Conservation (phyloP, 2,797 vertebrate genomes). For the Pseudomugil tenellus region DNA sequence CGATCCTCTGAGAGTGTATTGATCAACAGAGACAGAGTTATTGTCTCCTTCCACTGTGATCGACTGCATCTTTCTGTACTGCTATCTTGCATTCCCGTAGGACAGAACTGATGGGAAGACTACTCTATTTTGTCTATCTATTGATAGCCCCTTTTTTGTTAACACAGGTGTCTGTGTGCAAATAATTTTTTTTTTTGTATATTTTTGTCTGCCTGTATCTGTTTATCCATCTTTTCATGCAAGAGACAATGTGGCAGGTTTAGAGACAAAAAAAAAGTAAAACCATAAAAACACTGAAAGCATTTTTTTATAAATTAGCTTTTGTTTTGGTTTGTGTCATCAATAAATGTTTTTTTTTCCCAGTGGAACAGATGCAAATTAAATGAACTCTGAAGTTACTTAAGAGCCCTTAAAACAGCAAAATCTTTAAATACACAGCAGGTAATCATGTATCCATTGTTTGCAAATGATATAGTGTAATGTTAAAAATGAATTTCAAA, state of each 20-base stretch:
- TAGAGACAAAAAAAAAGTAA: neutral
- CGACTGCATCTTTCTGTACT: slow-evolving; percentile 27
- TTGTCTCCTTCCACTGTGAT: slow-evolving; percentile 54
- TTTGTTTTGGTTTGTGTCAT: too few species aligned
- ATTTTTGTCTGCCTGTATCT: neutral
- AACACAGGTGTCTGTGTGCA: slow-evolving; percentile 22
- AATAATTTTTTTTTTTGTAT: neutral
- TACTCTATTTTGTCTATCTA: slow-evolving; percentile 44
- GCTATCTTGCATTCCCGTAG: slow-evolving; percentile 30
- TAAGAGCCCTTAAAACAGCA: neutral
- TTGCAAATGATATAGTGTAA: neutral
- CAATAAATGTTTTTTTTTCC: too few species aligned
- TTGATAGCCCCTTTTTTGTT: slow-evolving; percentile 41
- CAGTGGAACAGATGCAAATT: too few species aligned
- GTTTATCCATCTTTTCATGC: neutral
- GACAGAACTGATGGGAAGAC: slow-evolving; percentile 61
- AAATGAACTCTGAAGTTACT: too few species aligned
- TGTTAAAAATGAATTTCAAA: neutral
- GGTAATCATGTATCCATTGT: too few species aligned
- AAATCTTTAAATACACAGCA: neutral
- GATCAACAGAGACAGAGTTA: slow-evolving; percentile 66
- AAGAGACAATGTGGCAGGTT: neutral
- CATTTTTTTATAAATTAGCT: too few species aligned
- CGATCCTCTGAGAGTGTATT: slow-evolving; percentile 63
- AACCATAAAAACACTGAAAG: too few species aligned